A percentile compares a stretch with the other conserved stretches of the same genome.
phyloP scores from a whole-genome alignment of 1,140 invertebrate species.

The Formica selysi region DNA sequence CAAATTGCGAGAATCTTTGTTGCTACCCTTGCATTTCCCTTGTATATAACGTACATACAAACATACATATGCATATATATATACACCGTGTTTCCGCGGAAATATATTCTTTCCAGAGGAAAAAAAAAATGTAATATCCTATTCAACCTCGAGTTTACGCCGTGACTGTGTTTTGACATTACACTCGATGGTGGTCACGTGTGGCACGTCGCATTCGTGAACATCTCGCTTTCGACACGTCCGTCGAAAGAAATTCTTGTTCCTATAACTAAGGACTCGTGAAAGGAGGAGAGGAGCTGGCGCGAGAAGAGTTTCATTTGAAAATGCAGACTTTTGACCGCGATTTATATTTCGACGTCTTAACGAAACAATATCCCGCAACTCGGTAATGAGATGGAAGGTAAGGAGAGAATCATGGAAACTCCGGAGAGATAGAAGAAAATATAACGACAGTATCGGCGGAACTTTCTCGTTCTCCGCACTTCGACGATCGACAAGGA shows the following conservation, averaged over 20 bases:
- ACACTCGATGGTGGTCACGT: background rate
- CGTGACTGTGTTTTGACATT: conserved; percentile 9
- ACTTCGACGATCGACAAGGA: conserved; percentile 41
- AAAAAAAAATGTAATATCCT: conserved; percentile 57
- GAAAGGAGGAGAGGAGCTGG: background rate
- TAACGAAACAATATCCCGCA: conserved; percentile 41
- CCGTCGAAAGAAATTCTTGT: conserved; percentile 26
- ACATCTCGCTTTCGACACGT: conserved; percentile 48
- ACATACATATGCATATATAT: background rate
- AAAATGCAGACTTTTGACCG: conserved; percentile 4
- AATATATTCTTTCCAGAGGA: conserved; percentile 31
- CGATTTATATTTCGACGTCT: conserved; percentile 56
- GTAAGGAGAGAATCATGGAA: conserved; percentile 20
- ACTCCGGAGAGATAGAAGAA: conserved; percentile 32
- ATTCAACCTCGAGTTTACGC: conserved; percentile 41
- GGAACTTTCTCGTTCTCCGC: conserved; percentile 52
- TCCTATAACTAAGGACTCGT: conserved; percentile 14
- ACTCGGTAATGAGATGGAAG: conserved; percentile 45
- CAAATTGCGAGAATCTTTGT: conserved; percentile 65
- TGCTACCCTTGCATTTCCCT: conserved; percentile 14
- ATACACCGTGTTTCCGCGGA: conserved; percentile 18
- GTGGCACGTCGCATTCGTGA: conserved; percentile 7
- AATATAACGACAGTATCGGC: conserved; percentile 57
- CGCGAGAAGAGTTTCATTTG: conserved; percentile 7
- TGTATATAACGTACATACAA: background rate